Evolutionary conservation across 2,888 invertebrate species (phyloP).

Genomic region (Cylindroiulus punctatus): DNA sequence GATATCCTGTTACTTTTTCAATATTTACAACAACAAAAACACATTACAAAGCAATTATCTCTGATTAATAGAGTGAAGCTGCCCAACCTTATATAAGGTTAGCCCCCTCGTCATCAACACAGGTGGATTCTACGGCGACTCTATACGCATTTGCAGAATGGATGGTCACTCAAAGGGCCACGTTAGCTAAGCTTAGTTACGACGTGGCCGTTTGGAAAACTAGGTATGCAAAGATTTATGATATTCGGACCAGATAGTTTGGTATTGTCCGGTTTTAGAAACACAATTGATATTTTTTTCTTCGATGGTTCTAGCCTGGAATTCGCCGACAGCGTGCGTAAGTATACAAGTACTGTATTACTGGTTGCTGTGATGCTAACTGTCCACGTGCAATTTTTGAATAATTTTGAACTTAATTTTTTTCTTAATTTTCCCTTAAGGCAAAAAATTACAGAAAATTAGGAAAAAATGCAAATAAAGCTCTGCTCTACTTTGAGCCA

Average conservation of each 20-base stretch:
- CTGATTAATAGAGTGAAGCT: not conserved
- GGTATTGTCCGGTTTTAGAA: too few relatives aligned
- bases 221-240: not conserved
- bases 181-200: not conserved
- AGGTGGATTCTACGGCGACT: not conserved
- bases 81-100: not conserved
- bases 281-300: not conserved
- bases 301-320: not conserved
- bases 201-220: not conserved
- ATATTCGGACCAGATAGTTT: too few relatives aligned
- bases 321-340: not conserved
- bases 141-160: not conserved
- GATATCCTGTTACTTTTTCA: not conserved
- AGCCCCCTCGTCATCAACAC: not conserved
- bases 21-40: too few relatives aligned
- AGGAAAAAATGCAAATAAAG: too few relatives aligned
- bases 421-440: too few relatives aligned
- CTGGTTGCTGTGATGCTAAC: too few relatives aligned
- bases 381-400: too few relatives aligned
- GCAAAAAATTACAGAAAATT: too few relatives aligned
- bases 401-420: too few relatives aligned
- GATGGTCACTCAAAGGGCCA: not conserved
- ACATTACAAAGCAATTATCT: too few relatives aligned
- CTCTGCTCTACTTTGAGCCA: too few relatives aligned
- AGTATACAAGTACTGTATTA: not conserved